phyloP scores from a whole-genome alignment of 2,888 invertebrate species.

The Netelia inedita region DNA sequence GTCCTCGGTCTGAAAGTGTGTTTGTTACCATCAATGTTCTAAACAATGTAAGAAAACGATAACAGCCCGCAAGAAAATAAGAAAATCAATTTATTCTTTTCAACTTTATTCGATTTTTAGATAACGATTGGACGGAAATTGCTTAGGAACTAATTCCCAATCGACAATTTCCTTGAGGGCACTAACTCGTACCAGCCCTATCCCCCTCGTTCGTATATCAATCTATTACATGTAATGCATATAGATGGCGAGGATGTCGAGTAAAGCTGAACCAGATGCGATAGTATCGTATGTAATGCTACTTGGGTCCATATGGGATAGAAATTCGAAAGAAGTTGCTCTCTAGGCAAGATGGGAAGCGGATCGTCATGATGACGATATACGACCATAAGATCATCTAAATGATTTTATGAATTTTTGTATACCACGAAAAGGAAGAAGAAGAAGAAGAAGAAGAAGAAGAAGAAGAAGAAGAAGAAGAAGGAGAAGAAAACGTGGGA shows the following conservation, averaged over 20 bases:
- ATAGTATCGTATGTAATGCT: slow-evolving; percentile 46
- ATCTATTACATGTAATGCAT: not conserved
- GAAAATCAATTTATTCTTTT: too few species aligned
- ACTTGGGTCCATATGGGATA: slow-evolving; percentile 8
- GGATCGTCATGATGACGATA: slow-evolving; percentile 24
- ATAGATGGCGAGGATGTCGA: not conserved
- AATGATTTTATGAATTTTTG: slow-evolving; percentile 30
- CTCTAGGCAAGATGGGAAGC: not conserved
- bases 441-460: too few species aligned
- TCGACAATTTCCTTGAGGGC: too few species aligned
- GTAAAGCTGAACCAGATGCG: slow-evolving; percentile 57
- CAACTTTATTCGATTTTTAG: too few species aligned
- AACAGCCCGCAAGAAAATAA: too few species aligned
- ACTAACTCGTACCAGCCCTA: too few species aligned
- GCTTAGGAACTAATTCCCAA: too few species aligned
- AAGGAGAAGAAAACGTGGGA: not conserved
- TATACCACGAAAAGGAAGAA: not conserved
- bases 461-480: too few species aligned
- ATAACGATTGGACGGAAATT: too few species aligned
- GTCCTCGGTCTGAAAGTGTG: too few species aligned
- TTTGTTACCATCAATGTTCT: too few species aligned
- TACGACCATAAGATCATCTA: slow-evolving; percentile 19
- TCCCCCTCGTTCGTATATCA: not conserved
- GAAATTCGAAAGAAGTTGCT: slow-evolving; percentile 62
- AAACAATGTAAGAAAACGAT: too few species aligned